Base-by-base conservation (phyloP, 2,797 vertebrate species). In the Naso thynnoides region DNA sequence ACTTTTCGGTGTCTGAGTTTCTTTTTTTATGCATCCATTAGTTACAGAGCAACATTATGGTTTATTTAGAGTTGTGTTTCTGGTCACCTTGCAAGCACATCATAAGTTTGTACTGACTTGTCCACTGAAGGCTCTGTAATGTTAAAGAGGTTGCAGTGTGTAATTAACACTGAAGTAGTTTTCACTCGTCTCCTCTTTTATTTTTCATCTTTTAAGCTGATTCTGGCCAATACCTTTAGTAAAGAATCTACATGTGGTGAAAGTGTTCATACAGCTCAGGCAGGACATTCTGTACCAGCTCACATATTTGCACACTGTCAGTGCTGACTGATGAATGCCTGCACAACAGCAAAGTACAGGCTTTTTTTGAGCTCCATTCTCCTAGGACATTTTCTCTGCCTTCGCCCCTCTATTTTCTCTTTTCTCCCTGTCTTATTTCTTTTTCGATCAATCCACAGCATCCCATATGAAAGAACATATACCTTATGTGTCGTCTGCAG, bases 281-380 rank as follows among this genome's bases (percentile, higher is more conserved):
- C 16, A 45, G 69, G 39, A 83, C 68, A 60, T 63, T 67, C 21
- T 75, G 81, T 84, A 84, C 75, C 53, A 67, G 59, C 26, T 82
- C 15, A 14, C 61, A 8, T 78, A 69, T 84, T 80, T 78, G 49
- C 77, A 72, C 72, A 63, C n/a, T 7, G 58, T 59, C 70, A 58
- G 5, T 79, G 64, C 74, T 82, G 67, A 86, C 55, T 36, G 76
- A 60, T 63, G 57, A 42, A 56, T 48, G 65, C 23, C 33, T 54
- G n/a, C n/a, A 44, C 69, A 55, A 4, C 39, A 31, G 48, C 24
- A 47, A 64, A 61, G 18, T 45, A 44, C 26, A 42, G 38, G 41
- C 66, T 42, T 55, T 70, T 57, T 55, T 58, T 56, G 23, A 31
- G 31, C 21, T 50, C 55, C 36, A 2, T 2, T 58, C 53, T 70